Percentiles rank a stretch among this genome's conserved stretches.
phyloP scores from a whole-genome alignment of 2,888 invertebrate genomes.

The Proisotoma minuta region DNA sequence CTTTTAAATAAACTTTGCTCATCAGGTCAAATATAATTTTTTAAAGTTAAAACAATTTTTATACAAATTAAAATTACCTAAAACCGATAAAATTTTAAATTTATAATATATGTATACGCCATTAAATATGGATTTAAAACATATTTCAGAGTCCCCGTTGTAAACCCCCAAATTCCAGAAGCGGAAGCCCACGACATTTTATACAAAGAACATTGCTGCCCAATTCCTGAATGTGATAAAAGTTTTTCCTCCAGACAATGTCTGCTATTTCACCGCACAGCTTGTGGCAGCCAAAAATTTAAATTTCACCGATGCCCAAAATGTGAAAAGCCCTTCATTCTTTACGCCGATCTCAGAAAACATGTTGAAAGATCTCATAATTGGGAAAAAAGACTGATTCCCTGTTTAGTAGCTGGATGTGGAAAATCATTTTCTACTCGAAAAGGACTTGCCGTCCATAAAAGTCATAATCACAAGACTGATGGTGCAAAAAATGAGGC shows the following conservation, averaged over 20 bases:
- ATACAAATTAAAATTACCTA: no score
- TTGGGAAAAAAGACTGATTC: background rate
- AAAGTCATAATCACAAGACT: no score
- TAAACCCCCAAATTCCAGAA: background rate
- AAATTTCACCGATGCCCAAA: background rate
- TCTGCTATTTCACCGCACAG: background rate
- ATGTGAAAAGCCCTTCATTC: background rate
- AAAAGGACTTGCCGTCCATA: no score
- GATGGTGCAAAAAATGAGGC: no score
- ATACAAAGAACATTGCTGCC: background rate
- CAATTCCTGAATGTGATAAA: background rate
- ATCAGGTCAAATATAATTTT: no score
- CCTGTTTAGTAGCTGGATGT: background rate
- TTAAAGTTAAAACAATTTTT: no score
- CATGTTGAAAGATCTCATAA: background rate
- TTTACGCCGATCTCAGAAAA: background rate
- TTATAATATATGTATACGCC: background rate
- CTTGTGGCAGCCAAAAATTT: background rate
- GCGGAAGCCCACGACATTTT: background rate
- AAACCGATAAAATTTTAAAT: no score
- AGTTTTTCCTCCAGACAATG: background rate
- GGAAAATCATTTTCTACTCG: background rate
- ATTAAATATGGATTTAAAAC: background rate
- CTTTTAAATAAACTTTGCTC: no score
- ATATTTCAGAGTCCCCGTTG: background rate